Conservation (phyloP, 2,113 vertebrate genomes). For the Chamaetylas fuelleborni region DNA sequence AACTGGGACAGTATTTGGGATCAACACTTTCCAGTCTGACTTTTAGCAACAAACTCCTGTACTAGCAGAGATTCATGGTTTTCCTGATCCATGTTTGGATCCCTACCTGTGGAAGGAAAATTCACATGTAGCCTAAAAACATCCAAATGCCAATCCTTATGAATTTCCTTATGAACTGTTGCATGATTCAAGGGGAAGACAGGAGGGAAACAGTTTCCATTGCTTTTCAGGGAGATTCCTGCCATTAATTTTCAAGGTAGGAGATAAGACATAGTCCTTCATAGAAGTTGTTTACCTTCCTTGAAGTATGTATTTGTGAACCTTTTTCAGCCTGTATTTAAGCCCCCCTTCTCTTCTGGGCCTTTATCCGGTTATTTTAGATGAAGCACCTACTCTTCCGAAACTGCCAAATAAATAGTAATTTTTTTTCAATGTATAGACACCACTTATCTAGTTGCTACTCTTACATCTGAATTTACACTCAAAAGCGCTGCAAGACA, state of each 20-base stretch:
- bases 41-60: neutral
- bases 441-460: neutral
- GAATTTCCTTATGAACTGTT: neutral
- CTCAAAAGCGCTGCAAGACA: neutral
- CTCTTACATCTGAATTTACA: neutral
- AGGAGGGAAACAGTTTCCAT: neutral
- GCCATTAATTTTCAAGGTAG: neutral
- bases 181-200: neutral
- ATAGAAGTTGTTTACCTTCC: neutral
- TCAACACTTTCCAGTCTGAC: neutral
- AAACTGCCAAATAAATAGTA: neutral
- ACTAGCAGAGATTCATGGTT: neutral
- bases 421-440: neutral
- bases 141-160: neutral
- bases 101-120: neutral
- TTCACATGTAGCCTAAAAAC: accelerated
- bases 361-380: neutral
- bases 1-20: neutral
- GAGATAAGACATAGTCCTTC: neutral
- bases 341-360: neutral
- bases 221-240: neutral
- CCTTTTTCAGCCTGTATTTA: neutral
- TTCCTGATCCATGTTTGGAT: neutral
- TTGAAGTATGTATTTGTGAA: neutral
- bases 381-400: neutral